A percentile compares a stretch with the other conserved stretches of the same genome.
Evolutionary conservation across 2,797 vertebrate species (phyloP).

Genomic region (Thamnophis elegans): DNA sequence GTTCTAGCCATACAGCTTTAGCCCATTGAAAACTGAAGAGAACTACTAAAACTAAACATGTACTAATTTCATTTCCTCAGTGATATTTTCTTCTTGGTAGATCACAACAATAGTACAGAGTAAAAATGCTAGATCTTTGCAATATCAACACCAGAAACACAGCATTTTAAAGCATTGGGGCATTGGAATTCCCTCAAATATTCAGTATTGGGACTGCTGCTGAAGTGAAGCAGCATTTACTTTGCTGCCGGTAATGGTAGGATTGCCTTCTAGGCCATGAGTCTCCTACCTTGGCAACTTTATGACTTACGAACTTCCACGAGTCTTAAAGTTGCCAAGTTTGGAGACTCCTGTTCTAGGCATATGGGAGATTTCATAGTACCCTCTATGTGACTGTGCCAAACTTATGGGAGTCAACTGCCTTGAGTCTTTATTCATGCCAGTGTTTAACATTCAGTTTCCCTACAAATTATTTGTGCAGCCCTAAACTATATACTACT

Average conservation of each 20-base stretch:
- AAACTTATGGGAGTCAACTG: neutral
- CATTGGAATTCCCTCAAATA: neutral
- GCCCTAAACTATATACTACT: neutral
- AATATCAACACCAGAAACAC: neutral
- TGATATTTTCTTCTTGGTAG: neutral
- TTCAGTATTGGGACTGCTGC: neutral
- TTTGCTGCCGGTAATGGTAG: neutral
- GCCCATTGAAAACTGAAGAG: neutral
- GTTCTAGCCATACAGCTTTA: neutral
- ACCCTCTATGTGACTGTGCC: neutral
- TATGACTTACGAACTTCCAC: neutral
- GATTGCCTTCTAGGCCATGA: neutral
- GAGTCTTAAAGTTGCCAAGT: no score
- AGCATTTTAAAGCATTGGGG: neutral
- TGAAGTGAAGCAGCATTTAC: neutral
- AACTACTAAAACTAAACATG: neutral
- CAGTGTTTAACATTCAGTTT: neutral
- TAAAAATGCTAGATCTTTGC: neutral
- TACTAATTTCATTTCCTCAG: neutral
- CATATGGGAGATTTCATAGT: neutral
- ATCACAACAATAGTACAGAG: neutral
- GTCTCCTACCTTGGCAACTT: neutral
- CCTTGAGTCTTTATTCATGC: neutral
- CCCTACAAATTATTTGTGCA: neutral
- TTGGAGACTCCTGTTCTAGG: neutral